These are phyloP conservation scores for Copidosoma aretas DNA, from an alignment of 2,888 invertebrate species.

Conservation along the genomic window DNA sequence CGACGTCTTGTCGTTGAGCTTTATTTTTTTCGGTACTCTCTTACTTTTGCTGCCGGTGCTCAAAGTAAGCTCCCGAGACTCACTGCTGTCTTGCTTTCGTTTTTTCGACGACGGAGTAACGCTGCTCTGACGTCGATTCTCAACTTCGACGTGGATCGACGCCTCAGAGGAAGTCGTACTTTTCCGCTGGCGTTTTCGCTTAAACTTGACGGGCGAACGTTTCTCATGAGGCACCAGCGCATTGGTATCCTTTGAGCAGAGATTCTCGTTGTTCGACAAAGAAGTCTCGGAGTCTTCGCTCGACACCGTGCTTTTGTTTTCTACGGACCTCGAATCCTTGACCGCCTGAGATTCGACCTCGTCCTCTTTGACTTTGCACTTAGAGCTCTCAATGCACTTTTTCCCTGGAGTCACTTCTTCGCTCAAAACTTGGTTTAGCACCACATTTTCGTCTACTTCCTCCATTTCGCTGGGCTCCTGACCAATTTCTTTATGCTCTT, in stretches of 20 bases:
- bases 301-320: slow-evolving; percentile 9
- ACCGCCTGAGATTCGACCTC: slow-evolving; percentile 9
- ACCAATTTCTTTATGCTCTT: slow-evolving; percentile 12
- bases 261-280: slow-evolving; percentile 36
- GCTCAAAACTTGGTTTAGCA: slow-evolving; percentile 17
- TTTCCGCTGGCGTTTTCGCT: slow-evolving; percentile 46
- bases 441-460: slow-evolving; percentile 40
- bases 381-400: slow-evolving; percentile 11
- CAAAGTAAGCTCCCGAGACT: background rate
- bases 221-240: slow-evolving; percentile 10
- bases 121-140: slow-evolving; percentile 16
- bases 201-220: slow-evolving; percentile 8
- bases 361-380: slow-evolving; percentile 19
- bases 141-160: slow-evolving; percentile 25
- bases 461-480: slow-evolving; percentile 52
- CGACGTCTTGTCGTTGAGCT: slow-evolving; percentile 36
- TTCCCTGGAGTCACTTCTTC: slow-evolving; percentile 23
- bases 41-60: slow-evolving; percentile 2
- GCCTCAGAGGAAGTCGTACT: slow-evolving; percentile 37
- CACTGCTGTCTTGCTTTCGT: background rate
- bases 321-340: slow-evolving; percentile 15
- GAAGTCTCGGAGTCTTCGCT: slow-evolving; percentile 38
- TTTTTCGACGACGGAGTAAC: slow-evolving; percentile 21
- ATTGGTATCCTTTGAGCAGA: slow-evolving; percentile 28
- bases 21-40: too few species aligned